Evolutionary conservation across 2,797 vertebrate species (phyloP).

Genomic region (Gobionotothen gibberifrons): DNA sequence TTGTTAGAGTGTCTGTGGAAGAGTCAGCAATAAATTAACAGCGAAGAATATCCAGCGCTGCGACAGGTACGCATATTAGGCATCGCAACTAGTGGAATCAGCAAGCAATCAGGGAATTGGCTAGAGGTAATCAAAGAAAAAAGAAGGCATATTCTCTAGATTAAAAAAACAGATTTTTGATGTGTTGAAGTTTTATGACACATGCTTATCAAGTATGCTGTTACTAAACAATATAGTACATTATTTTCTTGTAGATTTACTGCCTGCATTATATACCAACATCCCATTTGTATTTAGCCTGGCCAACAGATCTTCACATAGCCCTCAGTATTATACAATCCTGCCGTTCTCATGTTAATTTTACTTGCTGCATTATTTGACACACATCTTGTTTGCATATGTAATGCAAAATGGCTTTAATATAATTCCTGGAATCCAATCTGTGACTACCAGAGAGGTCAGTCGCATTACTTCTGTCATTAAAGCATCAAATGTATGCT

Average conservation of each 20-base stretch:
- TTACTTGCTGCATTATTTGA: slow-evolving; percentile 8
- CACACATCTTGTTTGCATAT: slow-evolving; percentile 25
- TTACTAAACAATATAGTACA: not conserved
- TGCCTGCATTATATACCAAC: not conserved
- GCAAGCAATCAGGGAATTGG: too few species aligned
- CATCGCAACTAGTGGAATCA: too few species aligned
- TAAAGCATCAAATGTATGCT: slow-evolving; percentile 12
- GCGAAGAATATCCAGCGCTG: too few species aligned
- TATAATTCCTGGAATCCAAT: slow-evolving; percentile 24
- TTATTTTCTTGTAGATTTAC: not conserved
- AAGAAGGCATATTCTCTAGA: not conserved
- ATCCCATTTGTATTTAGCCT: not conserved
- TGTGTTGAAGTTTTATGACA: not conserved
- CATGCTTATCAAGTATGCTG: not conserved
- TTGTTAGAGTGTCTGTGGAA: slow-evolving; percentile 15
- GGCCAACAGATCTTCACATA: not conserved
- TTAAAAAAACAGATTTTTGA: not conserved
- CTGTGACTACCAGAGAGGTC: slow-evolving; percentile 13
- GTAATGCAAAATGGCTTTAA: slow-evolving; percentile 3
- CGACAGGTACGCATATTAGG: too few species aligned
- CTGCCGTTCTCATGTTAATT: not conserved
- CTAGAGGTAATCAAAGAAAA: too few species aligned
- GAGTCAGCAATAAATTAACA: not conserved
- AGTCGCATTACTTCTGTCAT: slow-evolving; percentile 13
- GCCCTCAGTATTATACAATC: not conserved